phyloP scores from a whole-genome alignment of 2,888 invertebrate genomes.

The Laothoe populi region DNA sequence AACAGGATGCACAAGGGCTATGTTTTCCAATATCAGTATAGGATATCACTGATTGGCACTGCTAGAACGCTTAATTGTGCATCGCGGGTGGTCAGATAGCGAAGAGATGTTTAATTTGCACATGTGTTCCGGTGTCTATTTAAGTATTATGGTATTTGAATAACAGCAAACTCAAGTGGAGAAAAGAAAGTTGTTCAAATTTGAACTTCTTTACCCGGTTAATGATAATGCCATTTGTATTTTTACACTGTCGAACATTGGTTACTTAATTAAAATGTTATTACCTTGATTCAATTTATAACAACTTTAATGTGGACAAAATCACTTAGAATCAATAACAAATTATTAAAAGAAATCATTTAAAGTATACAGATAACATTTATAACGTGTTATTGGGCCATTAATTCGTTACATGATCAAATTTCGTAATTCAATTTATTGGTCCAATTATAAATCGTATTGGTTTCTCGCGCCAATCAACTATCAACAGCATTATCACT shows the following conservation, averaged over 20 bases:
- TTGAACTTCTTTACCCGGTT: neutral
- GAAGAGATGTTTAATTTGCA: slow-evolving; percentile 7
- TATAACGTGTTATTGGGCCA: slow-evolving; percentile 28
- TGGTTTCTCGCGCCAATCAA: slow-evolving; percentile 47
- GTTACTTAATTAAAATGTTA: too few relatives aligned
- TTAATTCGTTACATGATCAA: slow-evolving; percentile 33
- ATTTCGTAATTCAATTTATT: slow-evolving; percentile 51
- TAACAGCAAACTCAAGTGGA: neutral
- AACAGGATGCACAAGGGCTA: neutral
- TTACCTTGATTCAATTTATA: too few relatives aligned
- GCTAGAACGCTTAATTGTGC: slow-evolving; percentile 13
- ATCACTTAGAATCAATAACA: neutral
- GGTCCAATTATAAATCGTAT: slow-evolving; percentile 57
- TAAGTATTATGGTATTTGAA: neutral
- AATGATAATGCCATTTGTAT: too few relatives aligned
- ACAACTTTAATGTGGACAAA: too few relatives aligned
- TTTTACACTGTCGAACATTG: too few relatives aligned
- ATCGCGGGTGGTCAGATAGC: slow-evolving; percentile 11
- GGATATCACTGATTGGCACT: slow-evolving; percentile 20
- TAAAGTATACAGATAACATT: neutral
- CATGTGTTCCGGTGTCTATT: neutral
- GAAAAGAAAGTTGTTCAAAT: neutral
- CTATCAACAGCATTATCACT: slow-evolving; percentile 70
- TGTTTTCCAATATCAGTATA: neutral
- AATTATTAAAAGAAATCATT: neutral